Evolutionary conservation across 1,140 invertebrate species (phyloP).

Genomic region (Leucophenga varia): DNA sequence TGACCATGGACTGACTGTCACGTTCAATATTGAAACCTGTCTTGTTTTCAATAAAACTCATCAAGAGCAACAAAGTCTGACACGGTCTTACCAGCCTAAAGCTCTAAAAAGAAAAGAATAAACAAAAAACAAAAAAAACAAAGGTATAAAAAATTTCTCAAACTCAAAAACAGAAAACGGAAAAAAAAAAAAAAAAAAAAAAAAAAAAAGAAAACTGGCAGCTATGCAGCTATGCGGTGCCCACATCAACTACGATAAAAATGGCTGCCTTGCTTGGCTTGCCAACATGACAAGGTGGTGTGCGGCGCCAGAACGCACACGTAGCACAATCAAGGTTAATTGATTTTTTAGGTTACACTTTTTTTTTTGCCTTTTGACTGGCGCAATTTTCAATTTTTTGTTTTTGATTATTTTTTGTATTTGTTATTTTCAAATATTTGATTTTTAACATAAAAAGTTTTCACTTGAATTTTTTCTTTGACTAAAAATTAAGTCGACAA

Average conservation of each 20-base stretch:
- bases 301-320: slow-evolving; percentile 7
- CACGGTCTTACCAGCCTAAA: no score
- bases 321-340: slow-evolving; percentile 53
- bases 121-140: slow-evolving; percentile 23
- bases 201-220: slow-evolving; percentile 5
- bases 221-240: not conserved
- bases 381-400: no score
- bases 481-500: no score
- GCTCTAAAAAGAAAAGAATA: slow-evolving; percentile 36
- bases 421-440: no score
- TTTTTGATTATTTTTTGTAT: no score
- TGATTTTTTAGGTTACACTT: slow-evolving; percentile 47
- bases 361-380: no score
- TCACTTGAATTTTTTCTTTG: no score
- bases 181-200: slow-evolving; percentile 5
- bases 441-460: no score
- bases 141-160: slow-evolving; percentile 6
- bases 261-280: slow-evolving; percentile 2
- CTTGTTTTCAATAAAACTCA: slow-evolving; percentile 22
- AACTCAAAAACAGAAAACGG: slow-evolving; percentile 1
- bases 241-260: no score
- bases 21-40: slow-evolving; percentile 46
- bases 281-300: not conserved
- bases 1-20: slow-evolving; percentile 39
- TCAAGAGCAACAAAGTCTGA: slow-evolving; percentile 32